Evolutionary conservation across 2,113 vertebrate species (phyloP), one percentile per base, ranked within the genome.

Genomic region (Megaceryle maxima): DNA sequence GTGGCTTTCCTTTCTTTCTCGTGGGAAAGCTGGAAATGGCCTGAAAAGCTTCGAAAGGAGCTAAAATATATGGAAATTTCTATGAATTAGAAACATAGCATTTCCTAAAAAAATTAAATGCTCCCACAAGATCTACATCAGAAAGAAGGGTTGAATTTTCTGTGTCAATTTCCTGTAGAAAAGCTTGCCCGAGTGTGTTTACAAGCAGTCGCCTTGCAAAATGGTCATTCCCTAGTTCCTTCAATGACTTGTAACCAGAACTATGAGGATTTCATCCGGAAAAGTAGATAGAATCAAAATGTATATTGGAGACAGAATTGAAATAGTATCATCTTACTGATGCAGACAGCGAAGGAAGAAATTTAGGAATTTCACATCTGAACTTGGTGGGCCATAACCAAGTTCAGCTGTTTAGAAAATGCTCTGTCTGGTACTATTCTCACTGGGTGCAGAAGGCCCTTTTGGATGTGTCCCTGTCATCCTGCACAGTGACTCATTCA

Each of bases 1-100:
- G 56, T 91, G 77, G 16, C 78, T 96, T 98, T 88, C 80, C 73
- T 94, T 94, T 94, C 84, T 94, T 98, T 97, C 94, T 96, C 64
- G 1, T 94, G 94, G 94, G 92, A 98, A 97, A 81, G 62, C 12
- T 95, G 86, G 82, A 96, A 97, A 92, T 87, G 87, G 31, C 29
- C 80, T 63, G 67, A 93, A 83, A 82, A 96, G 43, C 46, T 85
- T 74, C 53, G 81, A 67, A 87, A 48, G 81, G 84, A 83, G 63
- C 28, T 84, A 51, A 76, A 94, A 96, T 83, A 83, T 37, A 41
- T 82, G 85, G 39, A 73, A 20, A 78, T 60, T 79, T 51, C 50
- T 91, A 51, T 48, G 53, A 84, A 57, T 74, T 94, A 87, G 94
- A 96, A 19, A 5, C 46, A 39, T 11, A 24, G 13, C 26, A 46